phyloP scores from a whole-genome alignment of 2,888 invertebrate species.

The Spodoptera picta region DNA sequence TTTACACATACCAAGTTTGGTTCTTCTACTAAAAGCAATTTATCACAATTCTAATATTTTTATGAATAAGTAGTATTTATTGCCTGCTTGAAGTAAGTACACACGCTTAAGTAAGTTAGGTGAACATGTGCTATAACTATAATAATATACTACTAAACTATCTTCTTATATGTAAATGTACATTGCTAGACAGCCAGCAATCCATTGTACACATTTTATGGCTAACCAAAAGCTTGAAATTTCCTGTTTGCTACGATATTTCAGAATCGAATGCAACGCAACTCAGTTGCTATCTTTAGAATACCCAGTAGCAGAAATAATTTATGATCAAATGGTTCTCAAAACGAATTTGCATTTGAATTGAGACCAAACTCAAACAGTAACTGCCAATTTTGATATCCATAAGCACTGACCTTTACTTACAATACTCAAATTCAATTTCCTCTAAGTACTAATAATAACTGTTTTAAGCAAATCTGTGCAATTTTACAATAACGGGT shows the following conservation, averaged over 20 bases:
- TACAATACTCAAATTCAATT: conserved; percentile 17
- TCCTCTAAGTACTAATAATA: no score
- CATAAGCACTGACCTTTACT: conserved; percentile 26
- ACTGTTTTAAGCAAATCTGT: no score
- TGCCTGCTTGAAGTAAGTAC: no score
- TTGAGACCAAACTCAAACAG: neutral
- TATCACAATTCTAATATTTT: conserved; percentile 4
- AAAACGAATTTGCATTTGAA: neutral
- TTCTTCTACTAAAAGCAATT: conserved; percentile 6
- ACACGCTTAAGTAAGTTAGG: no score
- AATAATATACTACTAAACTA: no score
- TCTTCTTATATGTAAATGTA: conserved; percentile 4
- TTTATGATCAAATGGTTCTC: conserved; percentile 8
- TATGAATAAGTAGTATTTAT: no score
- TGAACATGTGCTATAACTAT: no score
- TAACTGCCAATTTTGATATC: conserved; percentile 17
- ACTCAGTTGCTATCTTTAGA: conserved; percentile 23
- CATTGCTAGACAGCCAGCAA: neutral
- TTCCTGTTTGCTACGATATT: conserved; percentile 34
- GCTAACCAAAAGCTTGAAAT: conserved; percentile 19
- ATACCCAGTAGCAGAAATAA: conserved; percentile 16
- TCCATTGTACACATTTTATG: conserved; percentile 15
- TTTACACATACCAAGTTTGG: conserved; percentile 40
- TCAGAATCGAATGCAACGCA: conserved; percentile 25
- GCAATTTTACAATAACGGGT: no score